Evolutionary conservation across 2,888 invertebrate genomes (phyloP).

Genomic region (Myathropa florea): DNA sequence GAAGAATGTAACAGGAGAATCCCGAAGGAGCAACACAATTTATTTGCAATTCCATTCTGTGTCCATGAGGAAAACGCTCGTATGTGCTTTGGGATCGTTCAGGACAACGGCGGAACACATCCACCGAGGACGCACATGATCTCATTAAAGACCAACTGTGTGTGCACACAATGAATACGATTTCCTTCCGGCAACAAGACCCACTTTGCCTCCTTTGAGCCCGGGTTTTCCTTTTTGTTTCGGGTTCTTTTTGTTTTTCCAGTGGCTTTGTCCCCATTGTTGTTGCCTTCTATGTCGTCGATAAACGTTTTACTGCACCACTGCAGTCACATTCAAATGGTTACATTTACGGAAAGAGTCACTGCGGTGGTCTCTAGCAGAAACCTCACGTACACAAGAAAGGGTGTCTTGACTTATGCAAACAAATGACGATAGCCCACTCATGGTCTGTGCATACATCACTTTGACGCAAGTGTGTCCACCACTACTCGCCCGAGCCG

Average conservation of each 20-base stretch:
- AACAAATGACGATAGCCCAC: constrained; percentile 59
- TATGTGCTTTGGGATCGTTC: constrained; percentile 6
- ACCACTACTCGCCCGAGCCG: too few relatives aligned
- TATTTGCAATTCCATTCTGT: constrained; percentile 60
- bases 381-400: constrained; percentile 36
- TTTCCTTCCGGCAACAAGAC: constrained; percentile 57
- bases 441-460: constrained; percentile 43
- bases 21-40: constrained; percentile 54
- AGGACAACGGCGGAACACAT: constrained; percentile 39
- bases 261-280: background rate
- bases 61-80: constrained; percentile 3
- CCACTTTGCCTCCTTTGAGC: constrained; percentile 39
- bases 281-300: constrained; percentile 21
- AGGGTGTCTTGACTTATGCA: constrained; percentile 60
- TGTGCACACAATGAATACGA: constrained; percentile 62
- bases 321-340: constrained; percentile 65
- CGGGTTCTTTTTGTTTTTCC: background rate
- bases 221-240: background rate
- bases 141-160: constrained; percentile 62
- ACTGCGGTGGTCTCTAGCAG: constrained; percentile 16
- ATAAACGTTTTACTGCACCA: constrained; percentile 70
- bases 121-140: constrained; percentile 66
- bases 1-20: constrained; percentile 7
- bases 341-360: constrained; percentile 54
- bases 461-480: constrained; percentile 60